These are phyloP conservation scores for Clarias platycephalus DNA, from an alignment of 2,797 vertebrate species.

Conservation along the genomic window DNA sequence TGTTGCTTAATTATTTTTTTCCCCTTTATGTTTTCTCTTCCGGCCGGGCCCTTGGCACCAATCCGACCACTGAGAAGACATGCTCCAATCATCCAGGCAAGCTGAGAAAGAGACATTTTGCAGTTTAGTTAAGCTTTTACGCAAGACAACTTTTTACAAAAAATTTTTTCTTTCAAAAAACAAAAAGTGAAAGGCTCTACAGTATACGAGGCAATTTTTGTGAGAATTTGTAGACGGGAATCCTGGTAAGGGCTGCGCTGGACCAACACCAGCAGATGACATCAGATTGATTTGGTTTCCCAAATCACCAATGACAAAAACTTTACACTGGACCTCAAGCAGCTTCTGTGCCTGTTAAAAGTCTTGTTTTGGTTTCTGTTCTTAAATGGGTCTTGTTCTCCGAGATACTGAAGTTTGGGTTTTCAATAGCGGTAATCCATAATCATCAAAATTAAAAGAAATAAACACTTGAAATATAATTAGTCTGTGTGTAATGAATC, in stretches of 20 bases:
- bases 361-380: no score
- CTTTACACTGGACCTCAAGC: no score
- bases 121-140: not conserved
- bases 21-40: constrained; percentile 77
- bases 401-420: no score
- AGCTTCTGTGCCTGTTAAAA: no score
- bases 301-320: no score
- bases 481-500: no score
- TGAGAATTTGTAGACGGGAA: not conserved
- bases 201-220: not conserved
- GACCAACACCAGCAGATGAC: no score
- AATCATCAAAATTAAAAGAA: no score
- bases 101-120: constrained; percentile 57
- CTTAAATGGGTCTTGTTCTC: no score
- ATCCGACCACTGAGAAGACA: constrained; percentile 74
- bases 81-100: constrained; percentile 75
- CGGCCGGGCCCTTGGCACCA: constrained; percentile 75
- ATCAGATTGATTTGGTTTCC: no score
- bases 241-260: not conserved
- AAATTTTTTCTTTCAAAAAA: not conserved
- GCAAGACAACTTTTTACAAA: not conserved
- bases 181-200: not conserved
- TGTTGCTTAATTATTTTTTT: constrained; percentile 61
- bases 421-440: no score
- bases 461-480: no score